Conservation (phyloP, 2,797 vertebrate species). For the Rhinophrynus dorsalis region DNA sequence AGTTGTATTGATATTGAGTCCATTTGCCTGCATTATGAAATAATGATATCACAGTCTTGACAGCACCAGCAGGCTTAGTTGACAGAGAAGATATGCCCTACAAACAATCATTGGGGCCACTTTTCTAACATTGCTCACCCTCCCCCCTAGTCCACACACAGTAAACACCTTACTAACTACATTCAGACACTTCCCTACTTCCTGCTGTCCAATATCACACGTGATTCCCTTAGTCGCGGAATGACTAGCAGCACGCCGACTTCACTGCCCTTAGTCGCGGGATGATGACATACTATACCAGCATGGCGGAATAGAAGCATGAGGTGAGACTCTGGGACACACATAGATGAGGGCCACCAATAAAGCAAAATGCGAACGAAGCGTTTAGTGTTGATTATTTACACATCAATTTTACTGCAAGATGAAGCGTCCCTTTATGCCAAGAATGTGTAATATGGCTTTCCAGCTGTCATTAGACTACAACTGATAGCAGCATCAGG, state of each 20-base stretch:
- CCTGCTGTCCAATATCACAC: background rate
- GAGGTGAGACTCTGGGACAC: slow-evolving; percentile 25
- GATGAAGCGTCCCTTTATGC: no score
- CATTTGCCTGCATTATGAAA: background rate
- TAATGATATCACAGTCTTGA: no score
- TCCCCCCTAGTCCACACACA: background rate
- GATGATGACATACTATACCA: background rate
- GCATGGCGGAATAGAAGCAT: slow-evolving; percentile 23
- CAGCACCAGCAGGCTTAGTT: background rate
- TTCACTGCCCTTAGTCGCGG: slow-evolving; percentile 15
- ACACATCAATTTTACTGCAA: no score
- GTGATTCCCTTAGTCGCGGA: background rate
- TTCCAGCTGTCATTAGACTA: no score
- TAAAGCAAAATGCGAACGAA: no score
- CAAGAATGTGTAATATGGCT: no score
- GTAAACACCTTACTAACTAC: background rate
- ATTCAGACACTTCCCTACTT: background rate
- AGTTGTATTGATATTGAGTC: background rate
- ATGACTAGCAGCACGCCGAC: background rate
- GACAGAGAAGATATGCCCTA: background rate
- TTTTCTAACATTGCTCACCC: no score
- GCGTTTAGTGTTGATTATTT: no score
- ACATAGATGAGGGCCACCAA: no score
- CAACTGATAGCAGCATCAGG: no score
- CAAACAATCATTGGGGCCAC: background rate